Evolutionary conservation across 2,797 vertebrate species (phyloP), one percentile per base, ranked within the genome.

Genomic region (Oreochromis mossambicus): DNA sequence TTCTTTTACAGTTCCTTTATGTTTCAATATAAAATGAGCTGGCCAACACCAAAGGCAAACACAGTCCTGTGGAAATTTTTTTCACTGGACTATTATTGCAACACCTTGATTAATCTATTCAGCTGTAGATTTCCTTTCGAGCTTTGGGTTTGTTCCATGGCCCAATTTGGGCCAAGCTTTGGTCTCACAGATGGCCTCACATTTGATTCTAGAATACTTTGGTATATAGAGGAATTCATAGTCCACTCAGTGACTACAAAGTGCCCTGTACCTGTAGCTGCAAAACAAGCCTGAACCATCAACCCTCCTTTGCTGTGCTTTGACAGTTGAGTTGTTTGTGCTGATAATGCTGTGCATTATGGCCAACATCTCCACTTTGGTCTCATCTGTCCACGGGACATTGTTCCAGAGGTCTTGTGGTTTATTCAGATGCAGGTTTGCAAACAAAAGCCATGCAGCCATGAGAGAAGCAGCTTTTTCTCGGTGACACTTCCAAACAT

Each of bases 391-490:
- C 41, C 14, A 46, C 3, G 0, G 41, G 14, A 73, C 66, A 17
- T 46, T 48, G 66, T 46, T 73, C 24, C 66, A 46, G 21, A 46
- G 0, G 3, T 70, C 24, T 4, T 12, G 66, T 17, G 21, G 66
- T 5, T 3, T 48, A 46, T 73, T 12, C 24, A 48, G 41, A 73
- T 29, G 66, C 41, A 73, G 8, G 41, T 46, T 70, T 70, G 21
- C 66, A 0, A 2, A 29, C 14, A 26, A 21, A 68, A 68, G 14
- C 3, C 7, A 14, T 3, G 13, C 55, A 41, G 63, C 63, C 63
- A 24, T 29, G 41, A 11, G n/a, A 70, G 13, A 70, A 43, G 61
- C 11, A 4, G 0, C 34, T 0, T 66, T 2, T 38, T 66, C 61
- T 38, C 7, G 0, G 61, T n/a, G 19, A 70, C 41, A 10, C 21